A percentile compares a stretch with the other conserved stretches of the same genome.
These are phyloP conservation scores for Leuctra nigra DNA, from an alignment of 2,888 invertebrate genomes.

Conservation along the genomic window DNA sequence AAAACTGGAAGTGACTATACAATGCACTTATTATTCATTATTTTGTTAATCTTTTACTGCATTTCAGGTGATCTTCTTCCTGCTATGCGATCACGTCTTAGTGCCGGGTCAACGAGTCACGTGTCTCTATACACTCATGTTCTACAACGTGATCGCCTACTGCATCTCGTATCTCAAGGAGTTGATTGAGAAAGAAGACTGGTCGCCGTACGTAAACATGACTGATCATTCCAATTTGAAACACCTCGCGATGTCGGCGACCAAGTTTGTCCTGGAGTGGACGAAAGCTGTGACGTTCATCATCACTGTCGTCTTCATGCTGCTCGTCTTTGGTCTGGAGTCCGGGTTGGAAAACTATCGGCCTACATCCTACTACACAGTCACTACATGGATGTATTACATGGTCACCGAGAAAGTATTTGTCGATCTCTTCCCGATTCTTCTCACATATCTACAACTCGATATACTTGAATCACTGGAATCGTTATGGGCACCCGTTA, in stretches of 20 bases:
- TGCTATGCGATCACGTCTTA: conserved; percentile 61
- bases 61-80: conserved; percentile 63
- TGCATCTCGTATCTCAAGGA: conserved; percentile 69
- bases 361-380: conserved; percentile 58
- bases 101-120: conserved; percentile 52
- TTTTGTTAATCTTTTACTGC: too few species aligned
- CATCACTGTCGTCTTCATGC: conserved; percentile 67
- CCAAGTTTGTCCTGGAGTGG: conserved; percentile 74
- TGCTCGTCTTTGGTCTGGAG: conserved; percentile 66
- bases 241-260: conserved; percentile 74
- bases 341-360: conserved; percentile 68
- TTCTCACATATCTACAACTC: conserved; percentile 51
- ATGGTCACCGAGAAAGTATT: conserved; percentile 65
- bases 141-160: conserved; percentile 75
- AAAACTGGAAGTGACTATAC: too few species aligned
- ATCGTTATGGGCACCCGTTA: conserved; percentile 58
- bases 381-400: conserved; percentile 62
- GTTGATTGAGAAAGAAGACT: conserved; percentile 65
- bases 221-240: conserved; percentile 64
- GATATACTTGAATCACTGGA: conserved; percentile 65
- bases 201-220: conserved; percentile 69
- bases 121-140: conserved; percentile 69
- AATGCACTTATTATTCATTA: too few species aligned
- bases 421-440: conserved; percentile 55
- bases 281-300: conserved; percentile 74